Evolutionary conservation across 2,113 vertebrate genomes (phyloP), one percentile per base, ranked within the genome.

Genomic region (Oostethus manadensis): DNA sequence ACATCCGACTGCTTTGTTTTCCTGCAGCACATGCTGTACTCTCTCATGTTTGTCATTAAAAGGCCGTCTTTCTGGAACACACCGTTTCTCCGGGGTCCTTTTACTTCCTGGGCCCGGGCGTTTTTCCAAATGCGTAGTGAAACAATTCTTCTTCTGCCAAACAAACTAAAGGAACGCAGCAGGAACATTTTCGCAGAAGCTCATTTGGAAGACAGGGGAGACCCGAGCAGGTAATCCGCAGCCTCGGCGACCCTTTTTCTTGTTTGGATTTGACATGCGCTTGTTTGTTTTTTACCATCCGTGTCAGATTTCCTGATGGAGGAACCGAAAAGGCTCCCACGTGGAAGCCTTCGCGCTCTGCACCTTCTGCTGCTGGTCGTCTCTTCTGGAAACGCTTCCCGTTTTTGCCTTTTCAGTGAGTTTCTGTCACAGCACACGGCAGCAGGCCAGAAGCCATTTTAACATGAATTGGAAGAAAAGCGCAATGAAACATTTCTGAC

Each of bases 361-460:
- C 74, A 77, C 71, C 56, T 77, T 21, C 60, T 87, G 57, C 71
- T 86, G 13, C 62, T 82, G 51, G 62, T 79, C 16, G n/a, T 38
- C 45, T 69, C 66, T 18, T 61, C 70, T 18, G 68, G 22, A 65
- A 45, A 44, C 1, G 54, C 68, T 1, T 0, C 9, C 0, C 70
- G 6, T 8, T 56, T 71, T 0, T 22, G 56, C 40, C 1, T 71
- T 2, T 73, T 79, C 20, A 45, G 85, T 88, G 22, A 84, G 84
- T 89, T 51, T 14, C 16, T 42, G 38, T 7, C 22, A 6, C 42
- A 47, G 2, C n/a, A n/a, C n/a, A n/a, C n/a, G n/a, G n/a, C n/a
- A n/a, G n/a, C n/a, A n/a, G n/a, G n/a, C 23, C 3, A 26, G 23
- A 26, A 3, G 23, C 2, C 3, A 26, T 26, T 26, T 26, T 26